Base-by-base conservation (phyloP, 2,888 invertebrate genomes). In the Oasisia sp. region DNA sequence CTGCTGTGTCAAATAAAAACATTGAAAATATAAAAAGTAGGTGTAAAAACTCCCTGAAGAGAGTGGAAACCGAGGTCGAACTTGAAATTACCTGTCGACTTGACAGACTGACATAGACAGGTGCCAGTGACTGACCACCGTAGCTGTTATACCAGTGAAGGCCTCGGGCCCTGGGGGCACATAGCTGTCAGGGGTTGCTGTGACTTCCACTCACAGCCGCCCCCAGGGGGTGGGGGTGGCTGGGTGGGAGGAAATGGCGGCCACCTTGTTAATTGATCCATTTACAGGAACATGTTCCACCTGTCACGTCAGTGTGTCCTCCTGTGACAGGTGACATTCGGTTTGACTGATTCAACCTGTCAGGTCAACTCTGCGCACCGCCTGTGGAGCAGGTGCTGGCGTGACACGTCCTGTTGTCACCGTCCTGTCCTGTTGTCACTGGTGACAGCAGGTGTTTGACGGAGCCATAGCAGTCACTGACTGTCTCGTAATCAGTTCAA, bases 241-340 rank as follows among this genome's bases (percentile, higher is more conserved):
- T 89, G 90, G 90, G 90, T 89, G 90, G 90, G 90, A 89, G 90
- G 90, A 89, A 89, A 89, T 90, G 90, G 32, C 58, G 27, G 90
- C 90, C 90, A 90, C 90, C 32, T 3, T 90, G 32, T 90, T 44
- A 90, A 90, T 90, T 90, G 90, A 32, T 90, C 90, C 32, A 90
- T 90, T 90, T 90, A 90, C 90, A 5, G 90, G 90, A 90, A 90
- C 90, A 90, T 90, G 90, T 90, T 90, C 44, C 27, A 90, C 90
- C 90, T 90, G 90, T 90, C 32, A 90, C 12, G 32, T 90, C 5
- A 90, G 90, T 32, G 32, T 90, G 90, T 27, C 90, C 7, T 32
- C 90, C 7, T 90, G 90, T 90, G 90, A 90, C 90, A 90, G 32
- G 90, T 90, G 90, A 90, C 90, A 90, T 90, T 90, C 32, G 27